phyloP scores from a whole-genome alignment of 2,113 vertebrate genomes.

The Sitta europaea region DNA sequence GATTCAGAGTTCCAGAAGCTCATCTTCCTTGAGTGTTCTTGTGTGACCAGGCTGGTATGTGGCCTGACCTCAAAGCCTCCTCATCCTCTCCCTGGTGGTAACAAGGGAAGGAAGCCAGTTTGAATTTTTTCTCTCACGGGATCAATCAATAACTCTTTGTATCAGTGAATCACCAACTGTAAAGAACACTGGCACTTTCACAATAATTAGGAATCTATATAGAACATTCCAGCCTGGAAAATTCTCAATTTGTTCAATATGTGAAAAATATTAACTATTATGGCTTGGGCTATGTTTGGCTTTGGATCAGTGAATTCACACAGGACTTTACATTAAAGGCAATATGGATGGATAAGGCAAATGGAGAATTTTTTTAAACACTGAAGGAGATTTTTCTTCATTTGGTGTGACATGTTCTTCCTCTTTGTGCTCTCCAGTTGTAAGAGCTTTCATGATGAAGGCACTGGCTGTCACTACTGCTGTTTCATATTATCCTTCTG shows the following conservation, averaged over 20 bases:
- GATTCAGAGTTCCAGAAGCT: neutral
- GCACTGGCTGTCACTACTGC: neutral
- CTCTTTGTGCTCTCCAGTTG: neutral
- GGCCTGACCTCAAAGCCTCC: neutral
- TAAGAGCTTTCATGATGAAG: neutral
- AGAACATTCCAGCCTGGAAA: neutral
- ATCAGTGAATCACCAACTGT: neutral
- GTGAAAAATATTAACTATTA: neutral
- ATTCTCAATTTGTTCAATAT: neutral
- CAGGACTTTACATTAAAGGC: neutral
- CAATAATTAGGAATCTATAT: neutral
- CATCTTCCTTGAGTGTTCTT: neutral
- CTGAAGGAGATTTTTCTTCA: conserved; percentile 14
- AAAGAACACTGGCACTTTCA: neutral
- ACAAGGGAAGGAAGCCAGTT: neutral
- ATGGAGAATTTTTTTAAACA: neutral
- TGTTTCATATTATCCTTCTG: conserved; percentile 7
- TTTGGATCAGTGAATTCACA: neutral
- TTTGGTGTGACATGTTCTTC: conserved; percentile 9
- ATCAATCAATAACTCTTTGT: neutral
- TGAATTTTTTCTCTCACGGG: neutral
- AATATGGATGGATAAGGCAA: neutral
- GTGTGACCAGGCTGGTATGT: neutral
- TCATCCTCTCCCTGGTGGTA: neutral
- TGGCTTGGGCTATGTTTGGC: neutral